Evolutionary conservation across 2,797 vertebrate genomes (phyloP).

Genomic region (Pterois miles): DNA sequence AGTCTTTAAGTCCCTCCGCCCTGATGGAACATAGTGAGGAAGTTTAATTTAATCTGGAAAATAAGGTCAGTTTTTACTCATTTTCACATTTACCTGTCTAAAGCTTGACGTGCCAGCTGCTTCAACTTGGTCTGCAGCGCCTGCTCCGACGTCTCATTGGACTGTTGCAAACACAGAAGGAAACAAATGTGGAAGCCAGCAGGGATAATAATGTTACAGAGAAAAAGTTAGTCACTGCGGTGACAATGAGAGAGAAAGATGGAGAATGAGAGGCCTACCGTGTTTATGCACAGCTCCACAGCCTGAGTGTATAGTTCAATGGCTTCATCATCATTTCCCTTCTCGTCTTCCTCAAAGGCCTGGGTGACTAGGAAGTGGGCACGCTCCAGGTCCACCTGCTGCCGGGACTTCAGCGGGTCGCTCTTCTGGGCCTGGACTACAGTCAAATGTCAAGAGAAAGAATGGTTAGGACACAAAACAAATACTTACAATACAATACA

Average conservation of each 20-base stretch:
- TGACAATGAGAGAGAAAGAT: neutral
- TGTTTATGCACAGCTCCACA: slow-evolving; percentile 96
- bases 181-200: neutral
- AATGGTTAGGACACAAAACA: neutral
- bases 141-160: slow-evolving; percentile 93
- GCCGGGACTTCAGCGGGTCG: slow-evolving; percentile 93
- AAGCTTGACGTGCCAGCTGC: slow-evolving; percentile 93
- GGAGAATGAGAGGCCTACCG: slow-evolving; percentile 77
- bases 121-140: slow-evolving; percentile 93
- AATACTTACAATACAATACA: neutral
- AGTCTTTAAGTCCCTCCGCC: slow-evolving; percentile 94
- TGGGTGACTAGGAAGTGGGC: slow-evolving; percentile 97
- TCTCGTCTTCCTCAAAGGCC: slow-evolving; percentile 97
- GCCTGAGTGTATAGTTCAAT: slow-evolving; percentile 96
- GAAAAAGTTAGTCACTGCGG: neutral
- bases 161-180: slow-evolving; percentile 77
- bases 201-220: neutral
- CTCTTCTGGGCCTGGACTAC: slow-evolving; percentile 91
- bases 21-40: slow-evolving; percentile 65
- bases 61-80: neutral
- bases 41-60: neutral
- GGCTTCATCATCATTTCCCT: slow-evolving; percentile 92
- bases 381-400: slow-evolving; percentile 95
- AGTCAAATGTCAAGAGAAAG: slow-evolving; percentile 18
- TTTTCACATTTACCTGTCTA: slow-evolving; percentile 88